A percentile compares a stretch with the other conserved stretches of the same genome.
phyloP scores from a whole-genome alignment of 2,888 invertebrate species.

The Azorinus chamasolen region DNA sequence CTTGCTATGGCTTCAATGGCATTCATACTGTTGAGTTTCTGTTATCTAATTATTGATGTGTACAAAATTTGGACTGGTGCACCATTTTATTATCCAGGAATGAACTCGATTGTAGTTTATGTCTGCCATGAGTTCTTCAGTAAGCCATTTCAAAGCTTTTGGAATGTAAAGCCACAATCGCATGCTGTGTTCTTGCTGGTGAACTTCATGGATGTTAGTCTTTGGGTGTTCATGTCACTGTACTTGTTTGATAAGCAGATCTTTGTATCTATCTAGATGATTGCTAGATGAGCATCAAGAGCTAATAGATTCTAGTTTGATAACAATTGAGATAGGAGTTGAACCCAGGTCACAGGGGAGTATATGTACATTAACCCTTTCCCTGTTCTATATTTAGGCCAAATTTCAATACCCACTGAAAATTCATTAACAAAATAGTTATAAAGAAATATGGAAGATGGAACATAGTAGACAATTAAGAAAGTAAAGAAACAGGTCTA shows the following conservation, averaged over 20 bases:
- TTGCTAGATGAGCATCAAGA: too few relatives aligned
- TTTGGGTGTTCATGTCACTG: slow-evolving; percentile 93
- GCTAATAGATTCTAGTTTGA: too few relatives aligned
- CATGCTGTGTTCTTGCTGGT: slow-evolving; percentile 91
- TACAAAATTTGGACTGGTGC: slow-evolving; percentile 92
- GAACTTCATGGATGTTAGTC: slow-evolving; percentile 91
- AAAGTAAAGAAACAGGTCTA: too few relatives aligned
- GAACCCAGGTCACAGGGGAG: too few relatives aligned
- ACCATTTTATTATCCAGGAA: slow-evolving; percentile 94
- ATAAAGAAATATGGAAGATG: too few relatives aligned
- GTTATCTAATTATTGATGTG: slow-evolving; percentile 93
- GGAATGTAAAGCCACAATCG: slow-evolving; percentile 86
- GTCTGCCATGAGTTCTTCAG: slow-evolving; percentile 92
- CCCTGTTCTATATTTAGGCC: too few relatives aligned
- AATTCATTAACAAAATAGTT: too few relatives aligned
- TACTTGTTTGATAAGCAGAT: slow-evolving; percentile 92
- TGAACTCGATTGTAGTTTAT: slow-evolving; percentile 96
- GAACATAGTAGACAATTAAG: too few relatives aligned
- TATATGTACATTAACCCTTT: too few relatives aligned
- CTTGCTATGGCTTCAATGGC: slow-evolving; percentile 93
- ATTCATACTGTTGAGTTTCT: slow-evolving; percentile 90
- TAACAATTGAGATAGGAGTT: too few relatives aligned
- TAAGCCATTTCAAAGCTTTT: slow-evolving; percentile 53
- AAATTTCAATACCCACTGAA: too few relatives aligned
- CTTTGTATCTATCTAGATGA: slow-evolving; percentile 89